Evolutionary conservation across 2,797 vertebrate genomes (phyloP).

Genomic region (Scolopax rusticola): DNA sequence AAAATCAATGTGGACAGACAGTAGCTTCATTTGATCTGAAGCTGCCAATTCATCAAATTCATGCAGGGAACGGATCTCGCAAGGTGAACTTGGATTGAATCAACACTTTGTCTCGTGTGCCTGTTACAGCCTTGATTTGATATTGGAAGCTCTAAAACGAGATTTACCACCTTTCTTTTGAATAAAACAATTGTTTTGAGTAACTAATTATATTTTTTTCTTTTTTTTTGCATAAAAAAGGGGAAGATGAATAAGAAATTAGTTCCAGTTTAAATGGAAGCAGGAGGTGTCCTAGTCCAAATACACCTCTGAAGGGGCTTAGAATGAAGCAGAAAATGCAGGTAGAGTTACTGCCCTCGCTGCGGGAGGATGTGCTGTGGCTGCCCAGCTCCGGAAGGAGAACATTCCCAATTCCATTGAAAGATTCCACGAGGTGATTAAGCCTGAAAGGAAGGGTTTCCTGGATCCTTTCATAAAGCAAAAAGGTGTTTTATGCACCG

Average conservation of each 20-base stretch:
- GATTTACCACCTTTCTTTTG: background rate
- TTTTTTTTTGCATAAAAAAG: background rate
- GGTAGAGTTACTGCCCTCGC: rapidly evolving
- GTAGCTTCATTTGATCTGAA: conserved; percentile 2
- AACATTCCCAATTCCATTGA: background rate
- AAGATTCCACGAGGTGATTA: background rate
- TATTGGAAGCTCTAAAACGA: background rate
- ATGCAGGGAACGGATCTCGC: background rate
- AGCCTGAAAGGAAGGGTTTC: background rate
- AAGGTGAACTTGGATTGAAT: conserved; percentile 1
- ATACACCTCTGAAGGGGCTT: background rate
- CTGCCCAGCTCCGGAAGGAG: background rate
- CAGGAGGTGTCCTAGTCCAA: background rate
- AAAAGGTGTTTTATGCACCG: background rate
- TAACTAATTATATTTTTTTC: background rate
- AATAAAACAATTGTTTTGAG: background rate
- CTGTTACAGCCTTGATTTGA: background rate
- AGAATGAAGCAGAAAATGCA: background rate
- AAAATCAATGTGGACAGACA: background rate
- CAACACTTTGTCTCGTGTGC: background rate
- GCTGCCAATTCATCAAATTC: background rate
- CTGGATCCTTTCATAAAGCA: background rate
- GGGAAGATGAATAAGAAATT: background rate
- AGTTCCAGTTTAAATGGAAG: background rate
- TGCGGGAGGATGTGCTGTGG: background rate